Conservation (phyloP, 2,888 invertebrate species). For the Megalurothrips usitatus region DNA sequence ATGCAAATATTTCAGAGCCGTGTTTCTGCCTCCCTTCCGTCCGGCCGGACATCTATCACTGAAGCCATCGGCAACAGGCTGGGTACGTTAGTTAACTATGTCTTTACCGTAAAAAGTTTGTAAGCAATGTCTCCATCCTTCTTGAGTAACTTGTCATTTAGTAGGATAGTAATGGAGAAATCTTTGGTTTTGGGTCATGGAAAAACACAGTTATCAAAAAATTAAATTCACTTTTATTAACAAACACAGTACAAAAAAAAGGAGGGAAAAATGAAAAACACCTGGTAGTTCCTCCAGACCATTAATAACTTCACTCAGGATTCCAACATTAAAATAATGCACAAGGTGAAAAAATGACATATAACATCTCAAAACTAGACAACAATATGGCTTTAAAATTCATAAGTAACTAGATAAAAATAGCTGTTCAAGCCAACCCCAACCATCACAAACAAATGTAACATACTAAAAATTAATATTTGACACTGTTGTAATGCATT, state of each 20-base stretch:
- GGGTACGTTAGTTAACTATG: no score
- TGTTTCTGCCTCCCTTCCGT: no score
- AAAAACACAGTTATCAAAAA: no score
- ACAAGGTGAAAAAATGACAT: background rate
- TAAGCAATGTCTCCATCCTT: no score
- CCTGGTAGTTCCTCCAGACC: background rate
- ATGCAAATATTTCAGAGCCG: no score
- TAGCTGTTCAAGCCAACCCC: background rate
- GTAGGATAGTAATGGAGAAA: no score
- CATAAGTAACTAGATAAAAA: slow-evolving; percentile 9
- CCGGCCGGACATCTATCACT: no score
- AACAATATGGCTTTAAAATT: background rate
- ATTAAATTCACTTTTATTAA: background rate
- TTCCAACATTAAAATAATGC: background rate
- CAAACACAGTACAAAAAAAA: slow-evolving; percentile 9
- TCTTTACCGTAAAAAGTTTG: no score
- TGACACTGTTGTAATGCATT: background rate
- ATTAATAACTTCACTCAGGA: background rate
- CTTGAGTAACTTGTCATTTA: no score
- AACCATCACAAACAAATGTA: background rate
- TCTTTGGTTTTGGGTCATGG: no score
- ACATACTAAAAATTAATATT: background rate
- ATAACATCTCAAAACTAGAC: background rate
- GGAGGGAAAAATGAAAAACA: background rate
- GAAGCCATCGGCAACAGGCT: no score